phyloP scores from a whole-genome alignment of 92 coral and sea anemone genomes.

The Palythoa caribaeorum region DNA sequence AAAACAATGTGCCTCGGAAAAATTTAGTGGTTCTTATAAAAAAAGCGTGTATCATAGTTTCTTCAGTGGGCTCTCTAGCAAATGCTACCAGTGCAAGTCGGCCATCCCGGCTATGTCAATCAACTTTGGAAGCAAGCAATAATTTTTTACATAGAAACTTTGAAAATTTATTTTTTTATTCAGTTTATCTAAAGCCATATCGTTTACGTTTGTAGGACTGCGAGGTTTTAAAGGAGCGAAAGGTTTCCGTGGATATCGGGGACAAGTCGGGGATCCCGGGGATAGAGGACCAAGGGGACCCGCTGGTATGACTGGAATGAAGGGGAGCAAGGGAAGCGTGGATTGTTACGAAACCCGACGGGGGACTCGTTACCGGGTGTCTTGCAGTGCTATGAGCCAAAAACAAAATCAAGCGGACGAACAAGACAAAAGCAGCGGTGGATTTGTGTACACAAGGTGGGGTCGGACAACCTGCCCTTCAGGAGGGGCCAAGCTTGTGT shows the following conservation, averaged over 20 bases:
- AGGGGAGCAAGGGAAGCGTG: conserved; percentile 18
- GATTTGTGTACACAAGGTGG: conserved; percentile 33
- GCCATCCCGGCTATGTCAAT: neutral
- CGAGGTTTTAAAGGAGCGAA: conserved; percentile 27
- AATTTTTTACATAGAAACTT: no score
- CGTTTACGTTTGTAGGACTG: neutral
- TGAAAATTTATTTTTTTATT: no score
- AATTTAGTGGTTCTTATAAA: no score
- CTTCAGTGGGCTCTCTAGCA: no score
- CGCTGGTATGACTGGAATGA: neutral
- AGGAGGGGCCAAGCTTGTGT: conserved; percentile 39
- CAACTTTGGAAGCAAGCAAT: no score
- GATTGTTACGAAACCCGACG: conserved; percentile 21
- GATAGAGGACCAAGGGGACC: conserved; percentile 30
- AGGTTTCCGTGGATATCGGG: conserved; percentile 44
- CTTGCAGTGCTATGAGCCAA: conserved; percentile 32
- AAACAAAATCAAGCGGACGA: conserved; percentile 32
- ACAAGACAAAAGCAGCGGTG: conserved; percentile 3
- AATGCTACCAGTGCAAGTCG: no score
- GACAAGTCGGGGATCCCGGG: conserved; percentile 19
- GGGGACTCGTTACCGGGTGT: conserved; percentile 31
- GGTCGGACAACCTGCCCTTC: conserved; percentile 41
- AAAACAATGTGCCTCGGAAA: no score
- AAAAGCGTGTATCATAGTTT: no score
- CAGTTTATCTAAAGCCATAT: no score